Conservation (phyloP, 2,113 vertebrate species). For the Coptodon rendalli region DNA sequence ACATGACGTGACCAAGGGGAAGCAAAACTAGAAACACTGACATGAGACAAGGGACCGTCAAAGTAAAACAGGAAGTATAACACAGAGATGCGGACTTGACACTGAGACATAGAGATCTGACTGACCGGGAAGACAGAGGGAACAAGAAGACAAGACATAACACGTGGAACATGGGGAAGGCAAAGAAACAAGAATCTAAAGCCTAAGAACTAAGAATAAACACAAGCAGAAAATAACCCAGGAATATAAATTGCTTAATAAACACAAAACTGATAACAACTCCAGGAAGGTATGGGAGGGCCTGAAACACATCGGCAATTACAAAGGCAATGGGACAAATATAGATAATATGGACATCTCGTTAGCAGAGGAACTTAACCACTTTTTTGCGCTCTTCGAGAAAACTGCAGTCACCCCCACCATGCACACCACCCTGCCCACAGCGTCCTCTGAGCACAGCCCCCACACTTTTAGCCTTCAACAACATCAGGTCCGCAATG, state of each 20-base stretch:
- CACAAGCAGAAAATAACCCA: background rate
- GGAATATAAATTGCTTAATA: background rate
- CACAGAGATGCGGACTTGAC: background rate
- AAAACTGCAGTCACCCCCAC: too few relatives aligned
- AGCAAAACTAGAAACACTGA: background rate
- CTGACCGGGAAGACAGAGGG: background rate
- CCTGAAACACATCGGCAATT: too few relatives aligned
- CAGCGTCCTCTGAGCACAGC: too few relatives aligned
- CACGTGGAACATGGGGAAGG: background rate
- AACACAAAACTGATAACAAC: background rate
- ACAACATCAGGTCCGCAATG: too few relatives aligned
- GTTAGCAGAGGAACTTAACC: too few relatives aligned
- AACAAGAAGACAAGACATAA: background rate
- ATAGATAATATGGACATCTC: too few relatives aligned
- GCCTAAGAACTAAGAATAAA: background rate
- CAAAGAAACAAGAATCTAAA: background rate
- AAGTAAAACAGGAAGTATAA: background rate
- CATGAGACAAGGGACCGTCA: rapidly evolving
- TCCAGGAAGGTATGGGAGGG: too few relatives aligned
- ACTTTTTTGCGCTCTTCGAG: too few relatives aligned
- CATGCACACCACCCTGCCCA: too few relatives aligned
- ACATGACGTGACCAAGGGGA: background rate
- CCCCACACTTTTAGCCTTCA: too few relatives aligned
- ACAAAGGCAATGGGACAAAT: too few relatives aligned
- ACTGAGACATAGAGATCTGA: background rate